Evolutionary conservation across 2,888 invertebrate genomes (phyloP), one percentile per base, ranked within the genome.

Genomic region (Plagodis pulveraria): DNA sequence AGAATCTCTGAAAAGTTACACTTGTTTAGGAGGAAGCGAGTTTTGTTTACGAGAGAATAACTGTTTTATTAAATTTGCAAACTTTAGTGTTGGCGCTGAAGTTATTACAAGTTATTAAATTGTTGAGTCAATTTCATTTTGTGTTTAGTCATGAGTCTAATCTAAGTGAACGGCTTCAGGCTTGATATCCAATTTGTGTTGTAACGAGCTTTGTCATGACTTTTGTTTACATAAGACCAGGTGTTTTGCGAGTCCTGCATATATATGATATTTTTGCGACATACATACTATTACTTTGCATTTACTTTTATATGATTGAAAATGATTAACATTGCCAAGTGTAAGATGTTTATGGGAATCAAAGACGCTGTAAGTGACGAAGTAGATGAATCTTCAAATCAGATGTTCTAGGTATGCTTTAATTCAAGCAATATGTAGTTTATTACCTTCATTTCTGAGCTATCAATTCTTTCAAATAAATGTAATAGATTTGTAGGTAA

Each of bases 41-140:
- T 52, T 56, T 48, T 32, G 42, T 45, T 56, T 45, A 49, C 52
- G 36, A 47, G n/a, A 2, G 45, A 52, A 48, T 61, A 56, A 40
- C 56, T 55, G 56, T 62, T 62, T 57, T 62, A 68, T 66, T 60
- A 49, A 53, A 62, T 58, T 56, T 50, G 47, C 45, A 45, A 67
- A 67, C 56, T 65, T 65, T 50, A 50, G 12, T 51, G 43, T 60
- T 44, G 45, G 42, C 47, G 48, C 36, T 45, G 50, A 51, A 51
- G 55, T 56, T 48, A 51, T 44, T 59, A 48, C 57, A 54, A 62
- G 62, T 62, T 60, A 55, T 63, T 60, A 55, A 56, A 58, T 65
- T 56, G 52, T 45, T 52, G 36, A 60, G 51, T 60, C 52, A 60
- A 49, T 60, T n/a, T n/a, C n/a, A n/a, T n/a, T n/a, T 56, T 52